Evolutionary conservation across 2,113 vertebrate genomes (phyloP).

Genomic region (Pionites leucogaster): DNA sequence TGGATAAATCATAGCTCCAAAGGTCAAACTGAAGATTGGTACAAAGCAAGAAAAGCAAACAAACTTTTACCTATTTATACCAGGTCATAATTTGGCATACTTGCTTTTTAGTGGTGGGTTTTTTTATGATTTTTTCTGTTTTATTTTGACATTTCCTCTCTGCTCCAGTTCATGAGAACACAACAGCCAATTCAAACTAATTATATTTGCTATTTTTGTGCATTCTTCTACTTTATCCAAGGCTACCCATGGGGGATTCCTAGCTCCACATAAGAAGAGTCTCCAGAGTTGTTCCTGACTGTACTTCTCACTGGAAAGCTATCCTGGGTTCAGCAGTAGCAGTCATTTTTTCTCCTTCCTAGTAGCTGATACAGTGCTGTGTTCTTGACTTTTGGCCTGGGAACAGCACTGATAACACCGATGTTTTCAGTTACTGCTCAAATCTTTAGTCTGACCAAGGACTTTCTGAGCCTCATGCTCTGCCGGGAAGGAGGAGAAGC

Average conservation of each 20-base stretch:
- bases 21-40: background rate
- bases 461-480: too few relatives aligned
- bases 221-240: background rate
- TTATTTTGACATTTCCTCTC: background rate
- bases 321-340: too few relatives aligned
- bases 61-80: background rate
- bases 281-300: background rate
- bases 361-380: too few relatives aligned
- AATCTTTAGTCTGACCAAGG: too few relatives aligned
- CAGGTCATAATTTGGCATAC: background rate
- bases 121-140: background rate
- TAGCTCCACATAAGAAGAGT: background rate
- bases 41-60: background rate
- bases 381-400: too few relatives aligned
- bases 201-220: background rate
- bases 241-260: background rate
- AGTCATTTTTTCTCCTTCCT: too few relatives aligned
- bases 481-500: too few relatives aligned
- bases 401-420: too few relatives aligned
- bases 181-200: background rate
- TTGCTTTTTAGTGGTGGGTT: background rate
- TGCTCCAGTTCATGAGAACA: background rate
- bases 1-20: background rate
- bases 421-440: too few relatives aligned
- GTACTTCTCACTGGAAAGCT: background rate